Base-by-base conservation (phyloP, 2,797 vertebrate species). In the Pseudochaenichthys georgianus region DNA sequence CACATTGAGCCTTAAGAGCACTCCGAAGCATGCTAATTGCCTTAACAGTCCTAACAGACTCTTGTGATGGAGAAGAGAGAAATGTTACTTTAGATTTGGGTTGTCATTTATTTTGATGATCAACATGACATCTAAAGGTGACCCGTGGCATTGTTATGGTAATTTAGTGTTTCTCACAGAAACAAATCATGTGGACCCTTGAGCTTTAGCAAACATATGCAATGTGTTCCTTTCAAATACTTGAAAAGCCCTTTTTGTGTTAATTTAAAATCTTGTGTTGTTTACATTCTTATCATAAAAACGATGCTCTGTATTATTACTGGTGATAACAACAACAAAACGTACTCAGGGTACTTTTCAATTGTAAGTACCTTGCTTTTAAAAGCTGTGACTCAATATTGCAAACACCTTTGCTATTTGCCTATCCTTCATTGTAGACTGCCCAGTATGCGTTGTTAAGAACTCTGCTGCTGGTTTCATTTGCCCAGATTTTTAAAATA, bases 51-150 rank as follows among this genome's bases (percentile, higher is more conserved):
- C 17, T 84, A 89, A 82, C 45, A 80, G 64, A 70, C 42, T 42
- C 47, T 51, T 77, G 47, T 73, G 78, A 67, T 71, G 55, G 59
- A 82, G 64, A 57, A 73, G 81, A 70, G 9, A 43, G 73, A 80
- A 72, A 66, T n/a, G 41, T 75, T 69, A 59, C 68, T 54, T 38
- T 68, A 75, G 47, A 64, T 57, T 53, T 55, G 10, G 81, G 72
- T 80, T 78, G 72, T 86, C 81, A 59, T 74, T 81, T 16, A 77
- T 77, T 80, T 78, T 58, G 51, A 81, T 72, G 77, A 82, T 79
- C 66, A 78, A 47, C 46, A 70, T 53, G 62, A 69, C 52, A 63
- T 28, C 71, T 52, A 68, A 53, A 75, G 7, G 9, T 23, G 41
- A 19, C n/a, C 17, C 3, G 19, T 34, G 31, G 13, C 41, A 46